Evolutionary conservation across 2,888 invertebrate species (phyloP).

Genomic region (Sympetrum striolatum): DNA sequence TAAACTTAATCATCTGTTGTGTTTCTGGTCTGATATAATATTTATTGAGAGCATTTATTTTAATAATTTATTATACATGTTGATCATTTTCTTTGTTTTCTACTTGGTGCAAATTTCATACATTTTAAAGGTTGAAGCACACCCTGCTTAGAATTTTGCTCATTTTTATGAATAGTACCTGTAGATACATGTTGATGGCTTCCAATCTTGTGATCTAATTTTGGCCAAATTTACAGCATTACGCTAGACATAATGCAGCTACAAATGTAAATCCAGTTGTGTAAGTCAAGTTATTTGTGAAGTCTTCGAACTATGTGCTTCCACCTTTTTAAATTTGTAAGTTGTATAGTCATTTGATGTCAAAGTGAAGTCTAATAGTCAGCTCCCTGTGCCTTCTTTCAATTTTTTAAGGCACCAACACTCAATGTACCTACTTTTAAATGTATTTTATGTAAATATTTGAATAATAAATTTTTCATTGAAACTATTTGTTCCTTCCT

Average conservation of each 20-base stretch:
- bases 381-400: slow-evolving; percentile 11
- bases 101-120: slow-evolving; percentile 4
- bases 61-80: slow-evolving; percentile 33
- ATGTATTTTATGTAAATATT: slow-evolving; percentile 25
- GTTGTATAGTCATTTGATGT: slow-evolving; percentile 19
- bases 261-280: background rate
- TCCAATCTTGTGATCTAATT: slow-evolving; percentile 16
- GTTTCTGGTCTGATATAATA: slow-evolving; percentile 31
- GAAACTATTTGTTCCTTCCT: background rate
- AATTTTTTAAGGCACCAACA: background rate
- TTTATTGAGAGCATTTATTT: slow-evolving; percentile 37
- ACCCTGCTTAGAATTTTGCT: slow-evolving; percentile 1
- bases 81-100: background rate
- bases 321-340: slow-evolving; percentile 3
- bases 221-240: background rate
- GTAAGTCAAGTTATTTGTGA: slow-evolving; percentile 4
- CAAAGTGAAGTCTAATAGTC: background rate
- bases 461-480: slow-evolving; percentile 16
- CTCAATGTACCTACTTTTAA: slow-evolving; percentile 25
- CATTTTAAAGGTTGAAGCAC: slow-evolving; percentile 4
- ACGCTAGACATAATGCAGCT: background rate
- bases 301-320: slow-evolving; percentile 31
- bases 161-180: slow-evolving; percentile 22
- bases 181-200: slow-evolving; percentile 31
- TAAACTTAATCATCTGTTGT: background rate